phyloP scores from a whole-genome alignment of 2,797 vertebrate genomes.

The Perodicticus potto region DNA sequence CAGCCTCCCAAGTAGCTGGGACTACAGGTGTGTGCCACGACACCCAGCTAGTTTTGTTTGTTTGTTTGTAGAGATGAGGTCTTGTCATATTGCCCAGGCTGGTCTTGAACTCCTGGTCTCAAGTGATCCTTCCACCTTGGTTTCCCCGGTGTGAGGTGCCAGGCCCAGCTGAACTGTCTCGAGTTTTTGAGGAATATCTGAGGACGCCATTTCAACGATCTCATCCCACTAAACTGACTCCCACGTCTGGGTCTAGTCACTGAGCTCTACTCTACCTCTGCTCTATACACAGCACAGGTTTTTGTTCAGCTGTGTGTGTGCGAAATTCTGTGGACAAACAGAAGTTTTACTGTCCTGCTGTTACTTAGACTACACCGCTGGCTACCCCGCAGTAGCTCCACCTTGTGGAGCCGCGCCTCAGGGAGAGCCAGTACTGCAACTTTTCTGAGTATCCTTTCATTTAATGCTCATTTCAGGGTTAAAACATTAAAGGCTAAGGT shows the following conservation, averaged over 20 bases:
- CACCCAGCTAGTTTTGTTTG: neutral
- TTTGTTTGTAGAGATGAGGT: neutral
- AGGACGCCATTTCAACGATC: neutral
- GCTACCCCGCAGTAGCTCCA: slow-evolving; percentile 10
- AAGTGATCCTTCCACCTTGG: neutral
- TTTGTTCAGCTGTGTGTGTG: neutral
- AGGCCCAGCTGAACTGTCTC: neutral
- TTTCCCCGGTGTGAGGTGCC: neutral
- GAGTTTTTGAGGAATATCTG: neutral
- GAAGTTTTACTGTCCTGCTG: neutral
- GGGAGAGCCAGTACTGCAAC: neutral
- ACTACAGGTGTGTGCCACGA: neutral
- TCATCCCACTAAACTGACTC: neutral
- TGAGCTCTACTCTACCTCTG: neutral
- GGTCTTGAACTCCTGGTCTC: neutral
- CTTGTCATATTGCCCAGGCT: neutral
- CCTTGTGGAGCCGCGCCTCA: neutral
- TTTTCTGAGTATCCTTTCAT: neutral
- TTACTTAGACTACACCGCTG: neutral
- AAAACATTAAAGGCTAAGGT: neutral
- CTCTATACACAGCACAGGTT: neutral
- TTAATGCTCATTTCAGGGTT: neutral
- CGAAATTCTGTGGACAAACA: neutral
- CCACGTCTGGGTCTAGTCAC: fast-evolving
- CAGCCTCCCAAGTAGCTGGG: neutral